phyloP scores from a whole-genome alignment of 2,797 vertebrate species.

The Falco cherrug region DNA sequence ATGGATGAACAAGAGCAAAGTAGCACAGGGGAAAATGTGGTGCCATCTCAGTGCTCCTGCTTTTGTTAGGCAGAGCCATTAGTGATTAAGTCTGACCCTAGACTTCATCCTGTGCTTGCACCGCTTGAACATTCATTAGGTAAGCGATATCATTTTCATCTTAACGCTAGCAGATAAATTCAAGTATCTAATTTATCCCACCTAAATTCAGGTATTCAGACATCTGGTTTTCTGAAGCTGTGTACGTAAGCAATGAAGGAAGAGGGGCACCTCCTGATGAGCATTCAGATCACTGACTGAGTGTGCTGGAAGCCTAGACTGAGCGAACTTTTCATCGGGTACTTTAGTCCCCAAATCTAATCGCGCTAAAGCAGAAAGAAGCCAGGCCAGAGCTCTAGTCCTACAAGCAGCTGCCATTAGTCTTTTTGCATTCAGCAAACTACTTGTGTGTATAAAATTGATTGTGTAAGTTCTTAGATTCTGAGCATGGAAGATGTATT shows the following conservation, averaged over 20 bases:
- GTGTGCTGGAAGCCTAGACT: not conserved
- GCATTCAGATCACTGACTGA: not conserved
- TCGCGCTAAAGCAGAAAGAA: not conserved
- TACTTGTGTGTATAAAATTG: not conserved
- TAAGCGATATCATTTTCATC: not conserved
- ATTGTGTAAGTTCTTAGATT: not conserved
- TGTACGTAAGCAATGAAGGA: not conserved
- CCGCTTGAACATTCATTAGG: not conserved
- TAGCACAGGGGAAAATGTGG: not conserved
- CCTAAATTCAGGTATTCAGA: not conserved
- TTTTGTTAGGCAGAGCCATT: not conserved
- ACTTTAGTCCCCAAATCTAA: not conserved
- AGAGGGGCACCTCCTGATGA: not conserved
- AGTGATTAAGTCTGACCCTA: not conserved
- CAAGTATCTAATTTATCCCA: not conserved
- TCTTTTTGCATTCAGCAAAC: not conserved
- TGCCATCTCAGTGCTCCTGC: not conserved
- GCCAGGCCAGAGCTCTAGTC: not conserved
- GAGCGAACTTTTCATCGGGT: not conserved
- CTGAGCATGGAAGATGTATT: not conserved
- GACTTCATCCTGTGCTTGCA: not conserved
- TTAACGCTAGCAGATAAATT: not conserved
- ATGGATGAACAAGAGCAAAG: not conserved
- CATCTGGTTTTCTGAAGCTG: not conserved
- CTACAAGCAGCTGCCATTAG: not conserved